Base-by-base conservation (phyloP, 2,113 vertebrate genomes). In the Bombycilla garrulus region DNA sequence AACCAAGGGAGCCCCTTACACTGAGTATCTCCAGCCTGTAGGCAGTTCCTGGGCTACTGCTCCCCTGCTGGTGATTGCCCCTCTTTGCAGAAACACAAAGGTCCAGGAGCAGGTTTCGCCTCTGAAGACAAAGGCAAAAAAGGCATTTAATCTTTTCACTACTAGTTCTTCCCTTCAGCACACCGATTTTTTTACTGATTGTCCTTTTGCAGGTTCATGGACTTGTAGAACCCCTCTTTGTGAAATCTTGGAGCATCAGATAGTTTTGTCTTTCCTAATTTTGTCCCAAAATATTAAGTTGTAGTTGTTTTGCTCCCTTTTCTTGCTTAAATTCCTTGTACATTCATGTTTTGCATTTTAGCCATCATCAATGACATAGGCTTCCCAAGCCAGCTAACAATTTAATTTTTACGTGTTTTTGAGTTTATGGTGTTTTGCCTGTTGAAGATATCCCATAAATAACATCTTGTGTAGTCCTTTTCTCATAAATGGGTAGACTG, bases 131-230 rank as follows among this genome's bases (percentile, higher is more conserved):
- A 69, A 74, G 44, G 28, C 35, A 50, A 45, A 72, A 76, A 76
- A 67, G 7, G 2, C 44, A 54, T 69, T 72, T 50, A 77, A 24
- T n/a, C 18, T 65, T 81, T 73, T 44, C 9, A 81, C 15, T 70
- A 10, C 8, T 56, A 33, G 5, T 45, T 51, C 29, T 13, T 2
- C 24, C 21, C 18, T 61, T 47, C 23, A 74, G 10, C 31, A 56
- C 31, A 61, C 10, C 7, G 9, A 24, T 0, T 0, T 74, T 86
- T 94, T 40, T 6, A 5, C 12, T 36, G 31, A 62, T 24, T 1
- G 9, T 71, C 11, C 23, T 62, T 62, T 74, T 80, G 24, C 28
- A 67, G 24, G 21, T 24, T 80, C 28, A 44, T 12, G n/a, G 11
- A 40, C n/a, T 42, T 57, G 17, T 47, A 70, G 15, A 71, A 62